phyloP scores from a whole-genome alignment of 2,888 invertebrate genomes.

The Xestoiulus laeticollis region DNA sequence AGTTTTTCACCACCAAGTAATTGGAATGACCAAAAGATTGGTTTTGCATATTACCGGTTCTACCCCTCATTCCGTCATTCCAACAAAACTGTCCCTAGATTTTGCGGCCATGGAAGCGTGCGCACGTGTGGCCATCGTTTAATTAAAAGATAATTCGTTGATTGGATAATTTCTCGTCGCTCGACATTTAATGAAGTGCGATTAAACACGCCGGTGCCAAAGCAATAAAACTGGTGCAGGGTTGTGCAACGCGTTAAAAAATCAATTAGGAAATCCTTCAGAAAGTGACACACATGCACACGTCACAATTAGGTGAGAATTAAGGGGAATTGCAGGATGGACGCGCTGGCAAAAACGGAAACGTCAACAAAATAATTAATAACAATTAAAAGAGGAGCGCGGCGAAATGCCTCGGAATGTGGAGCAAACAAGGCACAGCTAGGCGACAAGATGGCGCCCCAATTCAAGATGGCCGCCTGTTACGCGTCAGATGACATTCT shows the following conservation, averaged over 20 bases:
- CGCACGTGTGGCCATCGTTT: conserved; percentile 23
- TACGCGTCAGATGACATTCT: not conserved
- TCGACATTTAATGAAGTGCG: conserved; percentile 37
- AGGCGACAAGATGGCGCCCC: conserved; percentile 7
- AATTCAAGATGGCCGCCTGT: not conserved
- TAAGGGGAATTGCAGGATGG: conserved; percentile 9
- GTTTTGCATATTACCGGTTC: not conserved
- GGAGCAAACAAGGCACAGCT: not conserved
- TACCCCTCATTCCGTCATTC: not conserved
- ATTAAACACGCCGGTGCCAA: conserved; percentile 34
- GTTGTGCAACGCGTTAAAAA: conserved; percentile 34
- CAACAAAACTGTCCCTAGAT: not conserved
- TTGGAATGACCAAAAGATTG: not conserved
- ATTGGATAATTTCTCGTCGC: conserved; percentile 37
- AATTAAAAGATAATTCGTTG: conserved; percentile 7
- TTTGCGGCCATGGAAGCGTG: not conserved
- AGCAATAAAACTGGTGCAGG: conserved; percentile 34
- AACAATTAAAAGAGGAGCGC: conserved; percentile 24
- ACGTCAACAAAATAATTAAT: conserved; percentile 37
- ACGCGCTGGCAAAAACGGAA: not conserved
- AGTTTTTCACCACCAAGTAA: too few relatives aligned
- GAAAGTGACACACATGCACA: conserved; percentile 23
- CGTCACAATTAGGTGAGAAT: conserved; percentile 37
- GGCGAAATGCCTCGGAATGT: not conserved
- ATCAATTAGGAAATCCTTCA: conserved; percentile 34